Base-by-base conservation (phyloP, 2,888 invertebrate species). In the Rutpela maculata region DNA sequence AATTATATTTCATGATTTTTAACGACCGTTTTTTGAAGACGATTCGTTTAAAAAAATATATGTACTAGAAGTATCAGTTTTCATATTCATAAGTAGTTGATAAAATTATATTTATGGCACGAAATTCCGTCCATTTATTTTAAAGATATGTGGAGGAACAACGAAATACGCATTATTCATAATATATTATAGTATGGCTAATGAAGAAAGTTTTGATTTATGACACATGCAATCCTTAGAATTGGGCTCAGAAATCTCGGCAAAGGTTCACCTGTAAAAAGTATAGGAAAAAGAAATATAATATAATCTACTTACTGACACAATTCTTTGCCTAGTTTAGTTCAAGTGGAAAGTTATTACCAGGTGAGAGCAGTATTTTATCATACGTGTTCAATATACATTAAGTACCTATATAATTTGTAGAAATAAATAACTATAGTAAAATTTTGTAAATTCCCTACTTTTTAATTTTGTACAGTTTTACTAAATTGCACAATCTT, bases 401-500 rank as follows among this genome's bases (percentile, higher is more conserved):
- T 15, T 60, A 1, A 12, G 17, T 38, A 69, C 35, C 38, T 75
- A 17, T 69, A 55, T 19, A 62, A 43, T 43, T 70, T 59, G 70
- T 50, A 43, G 19, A 22, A 60, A 70, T 60, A 9, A 7, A 15
- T 26, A 57, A 60, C 9, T n/a, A 17, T 15, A 31, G n/a, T 12
- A 19, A 19, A 43, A 18, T 57, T n/a, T 57, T 60, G 70, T 50
- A 60, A 50, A 50, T 60, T 50, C 68, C 70, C 70, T 60, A 43
- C 18, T 59, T 60, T 60, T 57, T 60, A 70, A 17, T 70, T 68
- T 78, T 68, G 66, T 78, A 71, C 62, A 69, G 67, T 78, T 43
- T 75, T 65, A 60, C 67, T 81, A 59, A 78, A 80, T 80, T 82
- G 85, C 86, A 84, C 85, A 83, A 80, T 84, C 86, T 85, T 79